Percentiles rank a stretch among this genome's conserved stretches.
These are phyloP conservation scores for Amia ocellicauda DNA, from an alignment of 2,113 vertebrate genomes.

Conservation along the genomic window DNA sequence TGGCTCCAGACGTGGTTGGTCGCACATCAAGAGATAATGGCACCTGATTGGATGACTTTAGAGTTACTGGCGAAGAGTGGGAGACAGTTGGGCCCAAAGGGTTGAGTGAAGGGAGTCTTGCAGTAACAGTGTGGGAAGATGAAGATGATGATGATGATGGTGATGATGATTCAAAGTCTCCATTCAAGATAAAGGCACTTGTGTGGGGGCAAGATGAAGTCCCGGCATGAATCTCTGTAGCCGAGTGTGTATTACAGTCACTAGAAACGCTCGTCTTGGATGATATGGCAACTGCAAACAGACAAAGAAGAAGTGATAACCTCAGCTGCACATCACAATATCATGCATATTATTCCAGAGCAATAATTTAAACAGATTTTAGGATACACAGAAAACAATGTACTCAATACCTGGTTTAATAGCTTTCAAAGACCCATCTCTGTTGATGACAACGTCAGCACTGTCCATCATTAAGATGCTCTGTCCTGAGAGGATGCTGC, in stretches of 20 bases:
- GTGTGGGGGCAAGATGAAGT: conserved; percentile 40
- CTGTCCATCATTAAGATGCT: conserved; percentile 90
- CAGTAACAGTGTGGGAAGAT: conserved; percentile 23
- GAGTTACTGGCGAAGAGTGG: conserved; percentile 3
- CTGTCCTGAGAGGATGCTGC: conserved; percentile 89
- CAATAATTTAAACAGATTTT: background rate
- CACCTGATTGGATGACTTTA: conserved; percentile 16
- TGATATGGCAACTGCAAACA: conserved; percentile 58
- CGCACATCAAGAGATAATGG: conserved; percentile 30
- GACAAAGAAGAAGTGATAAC: conserved; percentile 17
- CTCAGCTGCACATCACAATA: too few relatives aligned
- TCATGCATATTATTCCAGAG: too few relatives aligned
- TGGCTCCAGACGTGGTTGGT: conserved; percentile 22
- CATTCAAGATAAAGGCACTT: conserved; percentile 25
- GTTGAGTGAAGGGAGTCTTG: conserved; percentile 1
- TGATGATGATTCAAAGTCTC: conserved; percentile 36
- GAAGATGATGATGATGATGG: conserved; percentile 31
- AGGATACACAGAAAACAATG: background rate
- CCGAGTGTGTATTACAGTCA: conserved; percentile 41
- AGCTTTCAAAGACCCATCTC: conserved; percentile 85
- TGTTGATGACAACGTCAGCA: conserved; percentile 83
- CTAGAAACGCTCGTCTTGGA: conserved; percentile 39
- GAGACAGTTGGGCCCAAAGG: conserved; percentile 12
- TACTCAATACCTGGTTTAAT: conserved; percentile 65
- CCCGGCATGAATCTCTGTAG: conserved; percentile 21